A percentile compares a stretch with the other conserved stretches of the same genome.
Evolutionary conservation across 2,113 vertebrate genomes (phyloP).

Genomic region (Centropus unirufus): DNA sequence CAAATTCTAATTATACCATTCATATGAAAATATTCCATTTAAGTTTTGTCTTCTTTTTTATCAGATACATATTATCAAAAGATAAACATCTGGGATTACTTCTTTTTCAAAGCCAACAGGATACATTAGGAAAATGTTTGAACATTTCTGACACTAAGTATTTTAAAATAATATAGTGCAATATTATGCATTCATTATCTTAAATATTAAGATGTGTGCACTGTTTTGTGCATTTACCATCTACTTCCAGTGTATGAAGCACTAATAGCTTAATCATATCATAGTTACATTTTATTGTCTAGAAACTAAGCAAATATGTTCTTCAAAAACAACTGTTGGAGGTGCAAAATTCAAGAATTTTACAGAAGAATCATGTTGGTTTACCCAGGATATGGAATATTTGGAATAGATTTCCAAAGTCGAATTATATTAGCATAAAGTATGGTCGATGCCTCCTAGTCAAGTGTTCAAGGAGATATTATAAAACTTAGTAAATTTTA

Average conservation of each 20-base stretch:
- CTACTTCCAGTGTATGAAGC: neutral
- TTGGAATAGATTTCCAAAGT: neutral
- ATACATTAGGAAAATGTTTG: neutral
- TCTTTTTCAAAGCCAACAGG: neutral
- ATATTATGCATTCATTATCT: neutral
- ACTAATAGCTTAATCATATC: neutral
- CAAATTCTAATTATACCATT: neutral
- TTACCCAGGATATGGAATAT: neutral
- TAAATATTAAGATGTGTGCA: neutral
- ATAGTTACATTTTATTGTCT: neutral
- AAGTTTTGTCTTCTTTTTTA: neutral
- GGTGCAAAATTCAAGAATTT: neutral
- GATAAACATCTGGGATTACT: neutral
- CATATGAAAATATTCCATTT: neutral
- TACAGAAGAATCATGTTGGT: neutral
- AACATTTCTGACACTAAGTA: neutral
- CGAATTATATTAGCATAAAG: neutral
- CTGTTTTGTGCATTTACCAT: neutral
- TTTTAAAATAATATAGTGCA: neutral
- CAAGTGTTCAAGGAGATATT: neutral
- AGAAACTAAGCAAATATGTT: neutral
- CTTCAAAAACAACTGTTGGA: neutral
- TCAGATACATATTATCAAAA: neutral
- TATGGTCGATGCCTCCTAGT: neutral
- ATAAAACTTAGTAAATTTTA: neutral